phyloP scores from a whole-genome alignment of 2,113 vertebrate genomes.

The Setophaga kirtlandii region DNA sequence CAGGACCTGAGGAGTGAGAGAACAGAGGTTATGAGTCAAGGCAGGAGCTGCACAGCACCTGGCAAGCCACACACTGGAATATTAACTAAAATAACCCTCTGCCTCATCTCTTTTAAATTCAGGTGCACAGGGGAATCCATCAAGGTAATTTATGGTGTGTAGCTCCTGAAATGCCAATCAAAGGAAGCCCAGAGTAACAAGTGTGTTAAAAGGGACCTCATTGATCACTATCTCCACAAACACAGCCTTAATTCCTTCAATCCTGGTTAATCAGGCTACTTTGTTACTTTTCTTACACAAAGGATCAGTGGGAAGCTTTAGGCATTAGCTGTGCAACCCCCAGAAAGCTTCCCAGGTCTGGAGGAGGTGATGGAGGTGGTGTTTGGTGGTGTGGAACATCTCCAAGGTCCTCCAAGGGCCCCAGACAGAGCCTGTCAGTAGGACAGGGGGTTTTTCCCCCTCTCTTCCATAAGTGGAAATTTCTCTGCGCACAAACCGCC shows the following conservation, averaged over 20 bases:
- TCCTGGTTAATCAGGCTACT: slow-evolving; percentile 24
- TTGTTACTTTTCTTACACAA: not conserved
- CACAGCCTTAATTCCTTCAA: slow-evolving; percentile 34
- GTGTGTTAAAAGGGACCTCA: slow-evolving; percentile 32
- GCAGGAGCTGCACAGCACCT: slow-evolving; percentile 3
- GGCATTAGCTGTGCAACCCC: not conserved
- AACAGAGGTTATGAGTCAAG: not conserved
- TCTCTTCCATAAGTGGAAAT: not conserved
- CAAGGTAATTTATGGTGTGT: slow-evolving; percentile 46
- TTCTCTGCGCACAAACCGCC: not conserved
- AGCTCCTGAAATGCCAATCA: slow-evolving; percentile 47
- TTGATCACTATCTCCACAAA: slow-evolving; percentile 34
- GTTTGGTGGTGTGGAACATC: not conserved
- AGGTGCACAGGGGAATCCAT: slow-evolving; percentile 44
- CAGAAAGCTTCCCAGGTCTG: not conserved
- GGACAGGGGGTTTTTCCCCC: not conserved
- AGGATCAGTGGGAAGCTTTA: not conserved
- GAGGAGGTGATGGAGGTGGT: not conserved
- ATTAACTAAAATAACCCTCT: slow-evolving; percentile 42
- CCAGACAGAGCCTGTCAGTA: not conserved
- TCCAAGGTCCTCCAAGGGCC: not conserved
- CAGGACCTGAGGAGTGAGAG: not conserved
- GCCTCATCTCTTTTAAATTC: slow-evolving; percentile 47
- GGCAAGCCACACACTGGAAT: slow-evolving; percentile 3
- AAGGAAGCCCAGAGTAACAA: slow-evolving; percentile 48